phyloP scores from a whole-genome alignment of 1,140 invertebrate genomes.

The Megathymus violae region DNA sequence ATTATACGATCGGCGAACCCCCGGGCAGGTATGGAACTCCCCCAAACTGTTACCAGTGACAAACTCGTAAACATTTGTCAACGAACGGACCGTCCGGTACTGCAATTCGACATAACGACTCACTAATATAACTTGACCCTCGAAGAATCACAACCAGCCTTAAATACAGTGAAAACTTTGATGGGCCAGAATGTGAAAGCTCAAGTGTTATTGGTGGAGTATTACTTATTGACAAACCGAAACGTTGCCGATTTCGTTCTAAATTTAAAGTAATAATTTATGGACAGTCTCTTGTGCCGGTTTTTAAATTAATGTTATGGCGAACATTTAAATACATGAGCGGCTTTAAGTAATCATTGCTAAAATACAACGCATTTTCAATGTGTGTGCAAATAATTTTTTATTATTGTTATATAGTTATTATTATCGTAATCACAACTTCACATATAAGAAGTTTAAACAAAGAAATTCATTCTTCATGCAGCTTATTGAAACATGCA shows the following conservation, averaged over 20 bases:
- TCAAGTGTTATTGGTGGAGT: constrained; percentile 50
- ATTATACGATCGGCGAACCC: constrained; percentile 58
- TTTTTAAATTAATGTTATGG: no score
- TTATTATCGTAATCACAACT: no score
- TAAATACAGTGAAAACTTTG: no score
- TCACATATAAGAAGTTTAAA: no score
- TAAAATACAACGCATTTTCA: no score
- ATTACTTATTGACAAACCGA: constrained; percentile 80
- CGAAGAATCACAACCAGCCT: no score
- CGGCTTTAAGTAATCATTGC: no score
- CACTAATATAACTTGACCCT: constrained; percentile 48
- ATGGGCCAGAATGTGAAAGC: constrained; percentile 30
- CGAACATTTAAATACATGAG: constrained; percentile 16
- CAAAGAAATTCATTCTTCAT: no score
- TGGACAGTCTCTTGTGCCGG: constrained; percentile 71
- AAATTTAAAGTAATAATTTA: constrained; percentile 83
- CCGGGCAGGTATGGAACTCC: constrained; percentile 49
- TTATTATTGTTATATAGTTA: no score
- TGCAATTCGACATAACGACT: constrained; percentile 61
- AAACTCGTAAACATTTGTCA: constrained; percentile 83
- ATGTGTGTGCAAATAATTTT: no score
- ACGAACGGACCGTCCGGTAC: constrained; percentile 66
- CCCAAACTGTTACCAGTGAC: constrained; percentile 63
- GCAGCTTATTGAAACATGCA: no score
- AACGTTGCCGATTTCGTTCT: constrained; percentile 77